Percentiles rank a stretch among this genome's conserved stretches.
phyloP scores from a whole-genome alignment of 2,113 vertebrate species.

The Polypterus bichir region DNA sequence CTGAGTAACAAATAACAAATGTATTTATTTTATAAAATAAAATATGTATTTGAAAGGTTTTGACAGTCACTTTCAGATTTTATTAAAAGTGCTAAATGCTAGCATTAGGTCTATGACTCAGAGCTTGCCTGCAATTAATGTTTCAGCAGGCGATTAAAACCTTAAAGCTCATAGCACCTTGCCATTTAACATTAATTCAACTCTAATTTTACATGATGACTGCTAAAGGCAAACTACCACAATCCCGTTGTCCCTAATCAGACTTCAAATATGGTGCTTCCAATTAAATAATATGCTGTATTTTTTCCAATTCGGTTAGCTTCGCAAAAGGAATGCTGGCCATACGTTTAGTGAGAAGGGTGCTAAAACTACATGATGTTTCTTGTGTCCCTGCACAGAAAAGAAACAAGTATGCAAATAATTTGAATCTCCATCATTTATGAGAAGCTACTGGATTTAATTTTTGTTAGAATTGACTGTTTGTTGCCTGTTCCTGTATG shows the following conservation, averaged over 20 bases:
- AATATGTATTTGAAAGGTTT: background rate
- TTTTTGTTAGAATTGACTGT: too few species aligned
- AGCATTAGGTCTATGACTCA: background rate
- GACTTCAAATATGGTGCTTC: background rate
- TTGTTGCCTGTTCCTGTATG: too few species aligned
- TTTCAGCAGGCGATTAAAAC: background rate
- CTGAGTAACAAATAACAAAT: too few species aligned
- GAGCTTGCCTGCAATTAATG: slow-evolving; percentile 5
- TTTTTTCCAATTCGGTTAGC: background rate
- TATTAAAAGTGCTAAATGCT: slow-evolving; percentile 3
- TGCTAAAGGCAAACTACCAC: background rate
- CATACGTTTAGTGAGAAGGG: too few species aligned
- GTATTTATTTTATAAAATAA: too few species aligned
- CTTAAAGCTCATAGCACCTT: slow-evolving; percentile 1
- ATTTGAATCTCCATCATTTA: too few species aligned
- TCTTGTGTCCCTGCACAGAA: too few species aligned
- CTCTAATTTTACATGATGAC: background rate
- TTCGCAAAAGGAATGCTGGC: too few species aligned
- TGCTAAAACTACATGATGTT: too few species aligned
- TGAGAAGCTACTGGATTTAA: too few species aligned
- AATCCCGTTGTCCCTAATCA: background rate
- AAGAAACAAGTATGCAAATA: too few species aligned
- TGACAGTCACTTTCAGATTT: background rate
- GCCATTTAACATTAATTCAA: slow-evolving; percentile 1
- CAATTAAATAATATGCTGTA: background rate